A percentile compares a stretch with the other conserved stretches of the same genome.
Conservation (phyloP, 2,797 vertebrate species). For the Ataeniobius toweri region DNA sequence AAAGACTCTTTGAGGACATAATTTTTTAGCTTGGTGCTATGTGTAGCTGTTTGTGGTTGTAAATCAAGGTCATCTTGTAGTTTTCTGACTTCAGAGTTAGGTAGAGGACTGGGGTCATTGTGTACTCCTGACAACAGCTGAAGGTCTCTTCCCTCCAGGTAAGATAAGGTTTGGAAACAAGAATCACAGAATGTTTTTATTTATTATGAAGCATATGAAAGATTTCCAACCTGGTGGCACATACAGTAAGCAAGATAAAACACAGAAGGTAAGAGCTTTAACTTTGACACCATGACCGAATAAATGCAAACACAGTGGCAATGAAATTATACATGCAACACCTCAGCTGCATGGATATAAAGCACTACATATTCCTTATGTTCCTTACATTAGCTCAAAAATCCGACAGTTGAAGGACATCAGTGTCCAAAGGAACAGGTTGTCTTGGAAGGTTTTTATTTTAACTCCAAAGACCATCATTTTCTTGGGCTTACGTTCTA, state of each 20-base stretch:
- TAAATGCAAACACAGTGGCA: background rate
- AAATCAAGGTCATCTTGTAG: background rate
- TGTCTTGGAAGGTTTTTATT: slow-evolving; percentile 22
- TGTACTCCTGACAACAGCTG: slow-evolving; percentile 13
- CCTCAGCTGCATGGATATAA: slow-evolving; percentile 13
- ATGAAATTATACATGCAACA: slow-evolving; percentile 36
- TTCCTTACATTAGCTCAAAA: slow-evolving; percentile 9
- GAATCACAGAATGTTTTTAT: background rate
- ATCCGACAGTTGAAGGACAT: slow-evolving; percentile 40
- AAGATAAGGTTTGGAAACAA: slow-evolving; percentile 10
- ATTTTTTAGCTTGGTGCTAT: slow-evolving; percentile 31
- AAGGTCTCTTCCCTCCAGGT: slow-evolving; percentile 3
- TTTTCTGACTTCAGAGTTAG: background rate
- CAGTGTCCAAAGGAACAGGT: slow-evolving; percentile 40
- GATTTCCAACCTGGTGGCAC: slow-evolving; percentile 40
- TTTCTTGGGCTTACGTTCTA: slow-evolving; percentile 22
- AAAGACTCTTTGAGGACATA: slow-evolving; percentile 11
- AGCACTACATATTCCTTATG: slow-evolving; percentile 7
- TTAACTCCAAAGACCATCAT: slow-evolving; percentile 2
- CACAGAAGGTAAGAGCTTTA: background rate
- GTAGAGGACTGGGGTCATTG: slow-evolving; percentile 8
- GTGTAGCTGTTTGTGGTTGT: slow-evolving; percentile 33
- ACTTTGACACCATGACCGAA: background rate
- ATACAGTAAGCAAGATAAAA: slow-evolving; percentile 32
- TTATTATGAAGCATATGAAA: slow-evolving; percentile 15